phyloP scores from a whole-genome alignment of 1,140 invertebrate species.

The Phenacoccus solenopsis region DNA sequence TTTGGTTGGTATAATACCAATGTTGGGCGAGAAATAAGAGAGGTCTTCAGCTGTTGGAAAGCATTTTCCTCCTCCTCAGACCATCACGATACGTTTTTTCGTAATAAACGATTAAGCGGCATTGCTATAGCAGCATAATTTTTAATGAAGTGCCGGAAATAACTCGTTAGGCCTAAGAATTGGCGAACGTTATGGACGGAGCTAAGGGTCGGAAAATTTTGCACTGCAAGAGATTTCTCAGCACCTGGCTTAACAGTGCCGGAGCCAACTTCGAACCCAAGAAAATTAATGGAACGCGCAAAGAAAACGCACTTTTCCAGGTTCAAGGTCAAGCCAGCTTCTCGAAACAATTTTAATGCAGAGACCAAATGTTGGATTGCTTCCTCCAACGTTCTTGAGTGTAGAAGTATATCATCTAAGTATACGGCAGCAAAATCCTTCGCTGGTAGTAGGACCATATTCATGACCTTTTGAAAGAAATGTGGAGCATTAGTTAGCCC shows the following conservation, averaged over 20 bases:
- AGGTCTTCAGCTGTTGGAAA: neutral
- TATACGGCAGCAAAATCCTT: constrained; percentile 21
- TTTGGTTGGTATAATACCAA: neutral
- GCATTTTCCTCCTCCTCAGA: neutral
- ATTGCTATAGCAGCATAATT: neutral
- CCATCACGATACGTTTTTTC: neutral
- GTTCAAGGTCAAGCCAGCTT: neutral
- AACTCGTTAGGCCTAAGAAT: constrained; percentile 22
- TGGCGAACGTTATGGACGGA: neutral
- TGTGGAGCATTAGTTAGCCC: constrained; percentile 34
- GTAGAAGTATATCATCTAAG: constrained; percentile 8
- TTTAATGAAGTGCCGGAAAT: neutral
- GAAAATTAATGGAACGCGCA: neutral
- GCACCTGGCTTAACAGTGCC: neutral
- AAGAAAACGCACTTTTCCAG: constrained; percentile 15
- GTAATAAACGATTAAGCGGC: neutral
- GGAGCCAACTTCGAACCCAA: neutral
- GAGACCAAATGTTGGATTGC: neutral
- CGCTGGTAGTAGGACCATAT: constrained; percentile 21
- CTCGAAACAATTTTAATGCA: neutral
- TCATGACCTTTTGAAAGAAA: constrained; percentile 35
- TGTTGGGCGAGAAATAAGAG: neutral
- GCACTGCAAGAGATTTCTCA: neutral
- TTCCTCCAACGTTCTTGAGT: neutral
- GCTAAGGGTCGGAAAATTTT: neutral